A percentile compares a stretch with the other conserved stretches of the same genome.
phyloP scores from a whole-genome alignment of 2,113 vertebrate species.

The Chloebia gouldiae region DNA sequence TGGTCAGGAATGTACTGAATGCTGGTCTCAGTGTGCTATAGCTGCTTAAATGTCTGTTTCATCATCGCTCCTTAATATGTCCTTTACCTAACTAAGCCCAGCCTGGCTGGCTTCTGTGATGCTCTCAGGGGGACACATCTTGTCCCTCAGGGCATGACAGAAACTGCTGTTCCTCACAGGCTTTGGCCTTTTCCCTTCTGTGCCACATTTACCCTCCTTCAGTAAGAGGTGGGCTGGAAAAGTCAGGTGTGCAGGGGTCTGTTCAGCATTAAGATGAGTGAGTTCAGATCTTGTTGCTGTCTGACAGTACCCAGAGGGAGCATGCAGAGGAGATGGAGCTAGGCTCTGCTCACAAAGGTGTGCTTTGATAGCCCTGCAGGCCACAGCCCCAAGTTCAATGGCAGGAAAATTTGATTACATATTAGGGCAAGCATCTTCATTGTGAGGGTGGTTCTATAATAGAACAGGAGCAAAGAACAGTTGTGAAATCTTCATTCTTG shows the following conservation, averaged over 20 bases:
- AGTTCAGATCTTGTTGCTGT: background rate
- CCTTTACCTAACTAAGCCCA: background rate
- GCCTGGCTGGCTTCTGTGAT: background rate
- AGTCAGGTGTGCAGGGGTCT: background rate
- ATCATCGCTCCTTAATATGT: background rate
- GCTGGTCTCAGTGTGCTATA: background rate
- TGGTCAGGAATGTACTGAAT: background rate
- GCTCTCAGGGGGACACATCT: background rate
- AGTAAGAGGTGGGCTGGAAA: background rate
- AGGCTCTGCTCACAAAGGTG: background rate
- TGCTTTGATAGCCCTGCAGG: background rate
- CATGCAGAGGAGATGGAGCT: background rate
- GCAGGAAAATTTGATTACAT: background rate
- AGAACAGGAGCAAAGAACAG: background rate
- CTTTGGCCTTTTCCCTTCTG: background rate
- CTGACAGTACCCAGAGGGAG: background rate
- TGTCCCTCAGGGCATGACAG: background rate
- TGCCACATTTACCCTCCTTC: background rate
- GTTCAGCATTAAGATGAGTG: background rate
- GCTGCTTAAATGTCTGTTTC: background rate
- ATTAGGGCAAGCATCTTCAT: rapidly evolving
- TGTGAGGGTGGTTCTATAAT: background rate
- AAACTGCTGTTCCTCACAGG: background rate
- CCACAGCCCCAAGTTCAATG: background rate
- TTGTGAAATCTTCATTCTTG: background rate